Evolutionary conservation across 37 sponge, comb jelly and placozoan species (phyloP), one percentile per base, ranked within the genome.

Genomic region (Mnemiopsis leidyi): DNA sequence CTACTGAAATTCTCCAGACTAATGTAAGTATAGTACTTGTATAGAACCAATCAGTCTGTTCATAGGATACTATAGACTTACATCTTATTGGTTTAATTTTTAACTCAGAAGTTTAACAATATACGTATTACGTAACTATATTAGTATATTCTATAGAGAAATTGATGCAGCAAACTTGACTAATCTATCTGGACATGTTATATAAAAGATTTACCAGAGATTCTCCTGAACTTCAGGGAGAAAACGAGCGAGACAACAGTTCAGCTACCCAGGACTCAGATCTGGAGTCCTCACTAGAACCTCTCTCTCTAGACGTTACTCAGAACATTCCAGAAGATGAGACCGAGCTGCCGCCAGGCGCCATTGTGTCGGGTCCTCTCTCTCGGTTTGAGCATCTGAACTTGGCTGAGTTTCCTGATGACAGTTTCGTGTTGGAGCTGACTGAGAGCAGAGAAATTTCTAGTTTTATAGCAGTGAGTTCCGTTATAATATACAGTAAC

Each of bases 371-470:
- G 5, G n/a, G n/a, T n/a, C 61, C 61, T 48, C 36, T 77, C 20
- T 26, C 26, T 0, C 26, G 32, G 36, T 77, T 85, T 37, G 90
- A 38, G 24, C 25, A 85, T 3, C 23, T 85, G 48, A 85, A 85
- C 61, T 25, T 85, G 40, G 21, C 40, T 1, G 90, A 85, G 26
- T 85, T 85, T 39, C 90, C 90, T n/a, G 90, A 85, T 85, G 90
- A 85, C 0, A 85, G 90, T 40, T 85, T 85, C 48, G 21, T 39
- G 26, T 32, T 77, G 79, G 79, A 77, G 32, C 18, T 77, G 36
- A 77, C 79, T 2, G 79, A 77, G 9, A 77, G 79, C 79, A 28
- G 32, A 18, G 79, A 26, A 26, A 77, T 77, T 16, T 77, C 79
- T 32, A 77, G 79, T 32, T 77, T 77, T 32, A 77, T 77, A 1